Evolutionary conservation across 2,888 invertebrate species (phyloP).

Genomic region (Hypsopygia costalis): DNA sequence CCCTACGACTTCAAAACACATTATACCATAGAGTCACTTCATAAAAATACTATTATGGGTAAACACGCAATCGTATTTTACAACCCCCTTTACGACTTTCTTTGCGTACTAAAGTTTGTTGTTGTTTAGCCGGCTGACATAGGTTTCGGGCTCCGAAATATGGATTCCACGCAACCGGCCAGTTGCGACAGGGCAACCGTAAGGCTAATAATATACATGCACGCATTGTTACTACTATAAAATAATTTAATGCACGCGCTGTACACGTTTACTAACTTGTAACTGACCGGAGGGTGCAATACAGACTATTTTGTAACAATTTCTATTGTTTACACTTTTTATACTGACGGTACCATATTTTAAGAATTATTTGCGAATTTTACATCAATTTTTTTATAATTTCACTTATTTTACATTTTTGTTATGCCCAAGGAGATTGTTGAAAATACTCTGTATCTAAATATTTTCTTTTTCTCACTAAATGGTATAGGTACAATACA

Average conservation of each 20-base stretch:
- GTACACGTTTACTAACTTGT: slow-evolving; percentile 10
- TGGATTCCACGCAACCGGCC: slow-evolving; percentile 64
- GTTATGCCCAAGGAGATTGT: background rate
- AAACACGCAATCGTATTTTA: no score
- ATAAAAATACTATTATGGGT: no score
- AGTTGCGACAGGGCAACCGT: slow-evolving; percentile 68
- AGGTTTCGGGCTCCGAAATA: slow-evolving; percentile 67
- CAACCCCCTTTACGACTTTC: no score
- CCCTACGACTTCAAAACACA: no score
- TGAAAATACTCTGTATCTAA: slow-evolving; percentile 10
- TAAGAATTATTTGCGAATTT: no score
- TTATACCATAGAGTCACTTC: no score
- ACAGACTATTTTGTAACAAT: slow-evolving; percentile 9
- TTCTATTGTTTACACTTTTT: slow-evolving; percentile 2
- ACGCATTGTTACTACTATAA: slow-evolving; percentile 28
- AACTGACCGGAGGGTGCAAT: slow-evolving; percentile 6
- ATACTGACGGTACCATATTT: no score
- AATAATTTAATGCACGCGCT: slow-evolving; percentile 32
- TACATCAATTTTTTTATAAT: no score
- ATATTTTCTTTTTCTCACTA: background rate
- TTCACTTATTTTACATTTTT: background rate
- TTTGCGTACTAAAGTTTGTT: slow-evolving; percentile 35
- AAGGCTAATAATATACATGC: slow-evolving; percentile 55
- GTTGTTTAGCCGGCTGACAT: slow-evolving; percentile 66
- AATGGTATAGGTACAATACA: no score